Percentiles rank a stretch among this genome's conserved stretches.
Conservation (phyloP, 1,140 invertebrate species). For the Dufourea novaeangliae region DNA sequence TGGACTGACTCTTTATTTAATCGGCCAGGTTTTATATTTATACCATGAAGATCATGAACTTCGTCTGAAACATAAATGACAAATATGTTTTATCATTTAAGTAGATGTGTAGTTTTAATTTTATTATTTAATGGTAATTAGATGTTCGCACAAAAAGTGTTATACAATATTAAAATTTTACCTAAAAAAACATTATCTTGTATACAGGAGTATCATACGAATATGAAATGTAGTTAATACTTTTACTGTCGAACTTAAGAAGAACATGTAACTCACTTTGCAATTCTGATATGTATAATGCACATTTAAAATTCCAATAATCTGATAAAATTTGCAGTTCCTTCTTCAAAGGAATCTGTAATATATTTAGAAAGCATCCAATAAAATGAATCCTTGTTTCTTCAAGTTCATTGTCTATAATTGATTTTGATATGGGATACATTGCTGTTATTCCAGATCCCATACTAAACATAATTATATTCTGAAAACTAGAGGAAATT, state of each 20-base stretch:
- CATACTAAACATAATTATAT: conserved; percentile 83
- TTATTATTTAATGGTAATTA: background rate
- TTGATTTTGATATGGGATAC: conserved; percentile 81
- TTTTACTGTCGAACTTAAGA: background rate
- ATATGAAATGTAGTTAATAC: background rate
- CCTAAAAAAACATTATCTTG: no score
- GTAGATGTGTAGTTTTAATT: no score
- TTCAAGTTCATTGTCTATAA: conserved; percentile 82
- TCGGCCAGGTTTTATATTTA: conserved; percentile 64
- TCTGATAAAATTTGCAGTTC: conserved; percentile 79
- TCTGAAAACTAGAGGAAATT: conserved; percentile 66
- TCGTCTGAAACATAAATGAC: conserved; percentile 33
- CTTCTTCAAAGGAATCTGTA: conserved; percentile 81
- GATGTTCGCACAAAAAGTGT: background rate
- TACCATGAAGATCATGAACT: conserved; percentile 60
- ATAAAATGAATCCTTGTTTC: conserved; percentile 81
- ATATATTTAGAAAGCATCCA: conserved; percentile 79
- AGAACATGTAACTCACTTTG: conserved; percentile 51
- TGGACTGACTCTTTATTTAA: conserved; percentile 62
- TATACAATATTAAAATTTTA: background rate
- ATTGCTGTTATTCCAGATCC: conserved; percentile 86
- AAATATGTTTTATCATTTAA: background rate
- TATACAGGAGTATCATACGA: no score
- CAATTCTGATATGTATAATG: conserved; percentile 79
- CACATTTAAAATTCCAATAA: conserved; percentile 85